These are phyloP conservation scores for Somateria mollissima DNA, from an alignment of 2,797 vertebrate genomes.

Conservation along the genomic window DNA sequence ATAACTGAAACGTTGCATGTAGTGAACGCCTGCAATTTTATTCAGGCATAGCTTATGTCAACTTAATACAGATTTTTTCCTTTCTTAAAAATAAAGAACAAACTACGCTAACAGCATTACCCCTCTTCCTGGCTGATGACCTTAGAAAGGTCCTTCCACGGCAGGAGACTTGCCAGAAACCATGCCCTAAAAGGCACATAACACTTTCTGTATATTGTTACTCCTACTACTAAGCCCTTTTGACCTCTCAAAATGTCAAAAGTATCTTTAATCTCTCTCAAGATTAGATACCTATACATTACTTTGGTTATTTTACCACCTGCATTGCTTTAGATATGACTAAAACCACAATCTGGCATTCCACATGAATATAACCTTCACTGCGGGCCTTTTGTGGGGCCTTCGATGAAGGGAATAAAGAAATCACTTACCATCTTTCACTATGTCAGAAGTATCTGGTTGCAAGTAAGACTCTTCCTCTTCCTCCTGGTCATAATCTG, in stretches of 20 bases:
- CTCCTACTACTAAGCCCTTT: neutral
- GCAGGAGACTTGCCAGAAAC: neutral
- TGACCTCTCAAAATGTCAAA: neutral
- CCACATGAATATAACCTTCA: neutral
- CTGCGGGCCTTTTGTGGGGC: neutral
- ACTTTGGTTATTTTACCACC: neutral
- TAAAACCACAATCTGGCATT: neutral
- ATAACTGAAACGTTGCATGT: neutral
- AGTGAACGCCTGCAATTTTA: neutral
- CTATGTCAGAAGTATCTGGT: conserved; percentile 80
- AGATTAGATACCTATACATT: neutral
- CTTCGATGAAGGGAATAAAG: neutral
- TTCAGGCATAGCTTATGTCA: neutral
- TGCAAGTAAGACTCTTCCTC: conserved; percentile 88
- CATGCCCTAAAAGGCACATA: neutral
- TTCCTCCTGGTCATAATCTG: conserved; percentile 87
- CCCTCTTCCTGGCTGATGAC: neutral
- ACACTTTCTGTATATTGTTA: neutral
- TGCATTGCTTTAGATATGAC: neutral
- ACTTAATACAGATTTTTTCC: neutral
- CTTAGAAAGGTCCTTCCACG: neutral
- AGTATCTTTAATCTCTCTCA: neutral
- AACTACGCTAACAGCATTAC: neutral
- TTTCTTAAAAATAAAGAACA: neutral
- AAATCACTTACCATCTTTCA: conserved; percentile 73